Conservation (phyloP, 1,140 invertebrate genomes). For the Akabosia matsudoensis region DNA sequence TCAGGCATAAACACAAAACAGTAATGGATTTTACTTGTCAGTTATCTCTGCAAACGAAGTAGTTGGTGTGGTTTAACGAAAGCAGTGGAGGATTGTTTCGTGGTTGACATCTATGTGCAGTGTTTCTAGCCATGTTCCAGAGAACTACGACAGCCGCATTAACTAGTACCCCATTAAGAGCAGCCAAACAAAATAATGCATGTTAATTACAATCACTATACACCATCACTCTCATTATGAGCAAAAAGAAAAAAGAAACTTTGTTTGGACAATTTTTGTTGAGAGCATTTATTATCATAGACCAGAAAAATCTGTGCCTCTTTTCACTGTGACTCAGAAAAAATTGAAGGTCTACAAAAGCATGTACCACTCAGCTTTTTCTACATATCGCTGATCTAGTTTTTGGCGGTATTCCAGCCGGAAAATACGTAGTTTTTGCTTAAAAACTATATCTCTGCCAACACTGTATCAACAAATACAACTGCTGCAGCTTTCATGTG, state of each 20-base stretch:
- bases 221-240: slow-evolving; percentile 7
- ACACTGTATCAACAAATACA: too few species aligned
- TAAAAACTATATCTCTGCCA: too few species aligned
- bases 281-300: not conserved
- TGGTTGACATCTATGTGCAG: not conserved
- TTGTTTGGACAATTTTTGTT: not conserved
- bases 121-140: not conserved
- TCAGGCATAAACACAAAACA: not conserved
- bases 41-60: not conserved
- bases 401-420: too few species aligned
- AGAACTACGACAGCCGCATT: too few species aligned
- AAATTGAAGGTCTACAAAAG: too few species aligned
- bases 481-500: too few species aligned
- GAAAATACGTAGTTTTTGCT: too few species aligned
- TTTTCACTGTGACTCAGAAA: not conserved
- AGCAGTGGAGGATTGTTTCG: not conserved
- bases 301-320: not conserved
- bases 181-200: not conserved
- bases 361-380: too few species aligned
- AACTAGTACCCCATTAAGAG: too few species aligned
- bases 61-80: not conserved
- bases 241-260: not conserved
- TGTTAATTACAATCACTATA: slow-evolving; percentile 4
- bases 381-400: too few species aligned
- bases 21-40: slow-evolving; percentile 5